Conservation (phyloP, 1,140 invertebrate genomes). For the Muscidifurax raptorellus region DNA sequence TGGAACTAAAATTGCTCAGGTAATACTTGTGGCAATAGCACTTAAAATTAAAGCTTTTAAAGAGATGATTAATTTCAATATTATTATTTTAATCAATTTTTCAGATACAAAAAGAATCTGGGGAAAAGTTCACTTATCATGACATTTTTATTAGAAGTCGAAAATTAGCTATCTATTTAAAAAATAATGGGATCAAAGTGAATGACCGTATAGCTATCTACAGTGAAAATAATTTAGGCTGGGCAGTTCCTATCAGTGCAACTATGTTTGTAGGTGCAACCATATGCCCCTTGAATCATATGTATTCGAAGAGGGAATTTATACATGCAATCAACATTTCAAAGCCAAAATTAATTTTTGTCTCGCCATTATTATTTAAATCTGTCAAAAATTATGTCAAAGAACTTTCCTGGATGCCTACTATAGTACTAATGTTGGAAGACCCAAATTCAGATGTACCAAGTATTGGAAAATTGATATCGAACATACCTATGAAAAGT, state of each 20-base stretch:
- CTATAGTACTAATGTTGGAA: slow-evolving; percentile 56
- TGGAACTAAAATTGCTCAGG: slow-evolving; percentile 54
- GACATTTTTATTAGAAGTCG: slow-evolving; percentile 72
- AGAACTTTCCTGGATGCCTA: slow-evolving; percentile 57
- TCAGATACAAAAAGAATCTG: slow-evolving; percentile 75
- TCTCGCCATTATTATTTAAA: slow-evolving; percentile 49
- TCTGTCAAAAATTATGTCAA: slow-evolving; percentile 44
- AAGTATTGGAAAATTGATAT: slow-evolving; percentile 53
- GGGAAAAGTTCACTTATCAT: slow-evolving; percentile 71
- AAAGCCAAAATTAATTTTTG: slow-evolving; percentile 74
- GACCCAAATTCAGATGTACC: slow-evolving; percentile 16
- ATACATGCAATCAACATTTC: slow-evolving; percentile 73
- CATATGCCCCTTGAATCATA: slow-evolving; percentile 74
- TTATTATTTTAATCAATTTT: slow-evolving; percentile 42
- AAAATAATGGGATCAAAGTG: slow-evolving; percentile 69
- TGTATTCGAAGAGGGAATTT: slow-evolving; percentile 69
- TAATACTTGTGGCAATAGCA: slow-evolving; percentile 45
- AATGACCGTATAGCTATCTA: slow-evolving; percentile 79
- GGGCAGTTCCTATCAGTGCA: slow-evolving; percentile 75
- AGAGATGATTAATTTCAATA: background rate
- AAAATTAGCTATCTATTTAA: slow-evolving; percentile 73
- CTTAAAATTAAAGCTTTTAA: background rate
- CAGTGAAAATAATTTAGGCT: slow-evolving; percentile 80
- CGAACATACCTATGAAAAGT: slow-evolving; percentile 11
- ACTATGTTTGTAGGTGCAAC: slow-evolving; percentile 77